Evolutionary conservation across 2,797 vertebrate species (phyloP), one percentile per base, ranked within the genome.

Genomic region (Gymnothorax reevesii): DNA sequence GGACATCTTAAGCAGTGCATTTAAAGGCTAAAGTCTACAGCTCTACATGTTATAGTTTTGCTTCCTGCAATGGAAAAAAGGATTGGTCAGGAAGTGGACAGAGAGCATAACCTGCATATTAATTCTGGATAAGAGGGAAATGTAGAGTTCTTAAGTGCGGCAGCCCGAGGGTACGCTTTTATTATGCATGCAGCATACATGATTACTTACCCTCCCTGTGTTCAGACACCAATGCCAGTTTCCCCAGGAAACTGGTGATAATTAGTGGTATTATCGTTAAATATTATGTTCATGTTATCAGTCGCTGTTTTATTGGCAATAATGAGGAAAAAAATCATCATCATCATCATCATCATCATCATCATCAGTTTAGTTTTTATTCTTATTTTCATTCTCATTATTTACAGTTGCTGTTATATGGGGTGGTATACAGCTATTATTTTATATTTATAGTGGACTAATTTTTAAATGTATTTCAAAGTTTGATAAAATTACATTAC

Each of bases 131-230:
- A 54, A 79, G 77, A 80, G 49, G 20, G 77, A 80, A 20, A 80
- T n/a, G 52, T 2, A 54, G 1, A 80, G 77, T 80, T 52, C 52
- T 80, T 80, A 80, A 80, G 77, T 27, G 15, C 77, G 52, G 49
- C 5, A 54, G 77, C 77, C 77, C n/a, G 77, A 80, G 77, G 77
- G 49, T 80, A 55, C 2, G 12, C n/a, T 80, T 80, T 80, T 80
- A 55, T 52, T 80, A 80, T 54, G 77, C 42, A 80, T 54, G 77
- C 15, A 22, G 77, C 7, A 20, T 80, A 80, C 52, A 4, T 33
- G 52, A 52, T n/a, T 54, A 20, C 52, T 55, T 55, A 22, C 20
- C 5, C 77, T 54, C 77, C 77, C 5, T 27, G 3, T 54, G 77
- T 4, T 55, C 4, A 55, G 77, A 80, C 22, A 54, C 17, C 54